Conservation (phyloP, 2,797 vertebrate species). For the Poecilia picta region DNA sequence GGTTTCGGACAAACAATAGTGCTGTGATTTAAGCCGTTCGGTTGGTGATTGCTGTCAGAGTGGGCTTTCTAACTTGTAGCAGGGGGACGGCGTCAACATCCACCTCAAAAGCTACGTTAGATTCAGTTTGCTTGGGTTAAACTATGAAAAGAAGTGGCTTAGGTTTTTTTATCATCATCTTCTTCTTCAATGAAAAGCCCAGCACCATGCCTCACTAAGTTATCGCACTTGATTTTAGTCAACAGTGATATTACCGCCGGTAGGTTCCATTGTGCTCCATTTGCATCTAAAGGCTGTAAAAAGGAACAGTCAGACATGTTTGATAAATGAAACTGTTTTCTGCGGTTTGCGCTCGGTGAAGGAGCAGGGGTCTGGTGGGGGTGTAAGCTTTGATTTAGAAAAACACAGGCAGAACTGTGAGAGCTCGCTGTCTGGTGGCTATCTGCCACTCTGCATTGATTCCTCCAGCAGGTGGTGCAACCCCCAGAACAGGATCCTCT, state of each 20-base stretch:
- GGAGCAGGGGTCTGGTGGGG: slow-evolving; percentile 15
- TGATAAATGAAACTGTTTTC: neutral
- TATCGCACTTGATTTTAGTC: neutral
- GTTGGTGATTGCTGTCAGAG: slow-evolving; percentile 61
- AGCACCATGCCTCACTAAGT: neutral
- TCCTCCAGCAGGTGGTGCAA: neutral
- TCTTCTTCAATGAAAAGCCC: neutral
- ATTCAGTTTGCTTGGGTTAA: slow-evolving; percentile 24
- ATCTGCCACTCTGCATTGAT: neutral
- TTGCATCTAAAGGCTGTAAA: slow-evolving; percentile 4
- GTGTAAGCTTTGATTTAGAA: neutral
- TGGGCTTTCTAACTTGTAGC: slow-evolving; percentile 44
- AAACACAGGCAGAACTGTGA: neutral
- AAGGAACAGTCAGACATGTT: neutral
- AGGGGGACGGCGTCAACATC: slow-evolving; percentile 39
- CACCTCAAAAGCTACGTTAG: slow-evolving; percentile 38
- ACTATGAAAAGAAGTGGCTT: slow-evolving; percentile 3
- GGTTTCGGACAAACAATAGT: slow-evolving; percentile 66
- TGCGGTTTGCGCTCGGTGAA: slow-evolving; percentile 11
- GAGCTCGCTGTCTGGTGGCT: neutral
- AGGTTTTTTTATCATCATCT: neutral
- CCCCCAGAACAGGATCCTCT: neutral
- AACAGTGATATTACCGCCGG: slow-evolving; percentile 4
- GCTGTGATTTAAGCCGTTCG: slow-evolving; percentile 61
- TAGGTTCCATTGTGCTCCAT: neutral